These are phyloP conservation scores for Synergus gifuensis DNA, from an alignment of 2,888 invertebrate genomes.

Conservation along the genomic window DNA sequence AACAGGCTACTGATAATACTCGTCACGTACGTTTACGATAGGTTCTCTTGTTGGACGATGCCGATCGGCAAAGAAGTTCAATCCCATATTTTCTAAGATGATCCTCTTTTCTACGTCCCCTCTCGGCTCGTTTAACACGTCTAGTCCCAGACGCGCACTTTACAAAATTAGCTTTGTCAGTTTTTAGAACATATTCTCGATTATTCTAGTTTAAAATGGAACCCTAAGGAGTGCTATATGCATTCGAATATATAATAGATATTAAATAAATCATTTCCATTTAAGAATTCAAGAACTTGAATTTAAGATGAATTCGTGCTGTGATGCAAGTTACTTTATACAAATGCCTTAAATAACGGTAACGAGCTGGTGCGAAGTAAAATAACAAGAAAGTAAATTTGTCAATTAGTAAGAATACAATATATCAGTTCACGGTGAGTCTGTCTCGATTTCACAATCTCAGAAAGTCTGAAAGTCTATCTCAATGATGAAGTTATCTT, in stretches of 20 bases:
- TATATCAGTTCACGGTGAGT: not conserved
- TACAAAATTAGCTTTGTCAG: conserved; percentile 71
- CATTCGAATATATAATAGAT: not conserved
- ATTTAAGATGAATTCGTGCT: not conserved
- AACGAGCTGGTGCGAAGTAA: not conserved
- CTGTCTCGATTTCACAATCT: not conserved
- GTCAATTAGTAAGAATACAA: not conserved
- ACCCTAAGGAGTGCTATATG: conserved; percentile 29
- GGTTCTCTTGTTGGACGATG: conserved; percentile 45
- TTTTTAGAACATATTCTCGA: conserved; percentile 50
- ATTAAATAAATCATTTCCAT: too few species aligned
- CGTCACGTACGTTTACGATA: conserved; percentile 50
- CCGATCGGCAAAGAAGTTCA: conserved; percentile 42
- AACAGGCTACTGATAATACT: conserved; percentile 48
- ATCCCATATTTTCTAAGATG: conserved; percentile 54
- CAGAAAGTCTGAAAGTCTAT: not conserved
- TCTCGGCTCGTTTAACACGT: conserved; percentile 61
- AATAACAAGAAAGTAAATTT: conserved; percentile 6
- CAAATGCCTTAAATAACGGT: not conserved
- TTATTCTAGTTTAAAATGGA: conserved; percentile 42
- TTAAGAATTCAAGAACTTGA: too few species aligned
- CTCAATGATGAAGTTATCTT: not conserved
- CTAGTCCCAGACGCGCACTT: conserved; percentile 66
- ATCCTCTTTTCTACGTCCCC: conserved; percentile 54
- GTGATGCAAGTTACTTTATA: not conserved